These are phyloP conservation scores for Andrena minutula DNA, from an alignment of 2,888 invertebrate genomes.

Conservation along the genomic window DNA sequence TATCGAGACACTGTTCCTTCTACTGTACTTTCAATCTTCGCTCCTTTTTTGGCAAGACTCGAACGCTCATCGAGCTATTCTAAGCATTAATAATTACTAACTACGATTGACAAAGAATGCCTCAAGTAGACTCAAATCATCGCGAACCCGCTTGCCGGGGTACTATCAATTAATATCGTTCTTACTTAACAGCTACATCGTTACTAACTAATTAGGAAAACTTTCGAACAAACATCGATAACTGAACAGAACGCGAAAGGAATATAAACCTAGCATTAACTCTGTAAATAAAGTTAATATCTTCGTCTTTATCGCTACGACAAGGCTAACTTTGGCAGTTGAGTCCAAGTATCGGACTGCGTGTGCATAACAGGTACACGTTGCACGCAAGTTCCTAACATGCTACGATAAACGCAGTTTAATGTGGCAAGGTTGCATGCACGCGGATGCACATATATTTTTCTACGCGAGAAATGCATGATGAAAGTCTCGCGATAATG, in stretches of 20 bases:
- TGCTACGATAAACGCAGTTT: slow-evolving; percentile 41
- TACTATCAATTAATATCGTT: slow-evolving; percentile 7
- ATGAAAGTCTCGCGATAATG: slow-evolving; percentile 6
- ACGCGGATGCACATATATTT: slow-evolving; percentile 12
- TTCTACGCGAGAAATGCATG: slow-evolving; percentile 34
- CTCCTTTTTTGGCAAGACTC: slow-evolving; percentile 50
- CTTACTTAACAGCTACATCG: not conserved
- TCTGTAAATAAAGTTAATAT: slow-evolving; percentile 57
- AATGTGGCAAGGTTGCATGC: slow-evolving; percentile 50
- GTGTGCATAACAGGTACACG: slow-evolving; percentile 24
- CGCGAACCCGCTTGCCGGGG: not conserved
- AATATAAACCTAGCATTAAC: slow-evolving; percentile 15
- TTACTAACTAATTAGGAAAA: slow-evolving; percentile 11
- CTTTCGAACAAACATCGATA: slow-evolving; percentile 12
- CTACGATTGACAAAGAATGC: slow-evolving; percentile 10
- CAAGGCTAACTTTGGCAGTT: slow-evolving; percentile 78
- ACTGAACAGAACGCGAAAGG: slow-evolving; percentile 7
- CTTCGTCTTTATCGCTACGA: slow-evolving; percentile 61
- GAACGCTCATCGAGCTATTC: slow-evolving; percentile 22
- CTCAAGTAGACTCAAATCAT: not conserved
- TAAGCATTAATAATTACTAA: slow-evolving; percentile 16
- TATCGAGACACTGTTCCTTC: slow-evolving; percentile 32
- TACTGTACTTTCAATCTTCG: not conserved
- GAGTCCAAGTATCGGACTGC: slow-evolving; percentile 62
- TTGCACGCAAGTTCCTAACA: slow-evolving; percentile 31